Evolutionary conservation across 2,113 vertebrate species (phyloP).

Genomic region (Stegastes partitus): DNA sequence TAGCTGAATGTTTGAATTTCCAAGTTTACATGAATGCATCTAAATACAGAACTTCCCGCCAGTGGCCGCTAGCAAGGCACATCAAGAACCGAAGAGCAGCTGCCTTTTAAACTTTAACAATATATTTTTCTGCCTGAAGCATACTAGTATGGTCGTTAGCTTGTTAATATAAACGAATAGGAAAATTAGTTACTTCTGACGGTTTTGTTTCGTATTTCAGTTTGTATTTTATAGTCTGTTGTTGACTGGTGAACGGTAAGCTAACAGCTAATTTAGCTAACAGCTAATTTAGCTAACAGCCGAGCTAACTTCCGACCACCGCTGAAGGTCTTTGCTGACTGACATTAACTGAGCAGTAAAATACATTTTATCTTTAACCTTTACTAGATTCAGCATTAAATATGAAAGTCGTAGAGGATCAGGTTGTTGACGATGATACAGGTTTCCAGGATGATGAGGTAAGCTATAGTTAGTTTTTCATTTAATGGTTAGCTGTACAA

Average conservation of each 20-base stretch:
- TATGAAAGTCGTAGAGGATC: constrained; percentile 92
- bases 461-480: constrained; percentile 10
- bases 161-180: rapidly evolving
- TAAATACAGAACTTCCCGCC: constrained; percentile 50
- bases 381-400: constrained; percentile 4
- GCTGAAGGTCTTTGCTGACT: neutral
- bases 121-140: neutral
- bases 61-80: neutral
- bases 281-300: neutral
- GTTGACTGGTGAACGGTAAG: neutral
- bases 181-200: neutral
- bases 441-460: constrained; percentile 94
- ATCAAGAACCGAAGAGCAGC: neutral
- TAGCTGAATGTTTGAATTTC: neutral
- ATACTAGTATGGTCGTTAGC: rapidly evolving
- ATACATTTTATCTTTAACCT: neutral
- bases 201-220: neutral
- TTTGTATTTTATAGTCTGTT: neutral
- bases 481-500: neutral
- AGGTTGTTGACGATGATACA: constrained; percentile 90
- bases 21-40: constrained; percentile 14
- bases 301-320: neutral
- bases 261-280: neutral
- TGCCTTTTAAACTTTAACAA: neutral
- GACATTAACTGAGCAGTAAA: neutral